Base-by-base conservation (phyloP, 2,797 vertebrate species). In the Sebastolobus alascanus region DNA sequence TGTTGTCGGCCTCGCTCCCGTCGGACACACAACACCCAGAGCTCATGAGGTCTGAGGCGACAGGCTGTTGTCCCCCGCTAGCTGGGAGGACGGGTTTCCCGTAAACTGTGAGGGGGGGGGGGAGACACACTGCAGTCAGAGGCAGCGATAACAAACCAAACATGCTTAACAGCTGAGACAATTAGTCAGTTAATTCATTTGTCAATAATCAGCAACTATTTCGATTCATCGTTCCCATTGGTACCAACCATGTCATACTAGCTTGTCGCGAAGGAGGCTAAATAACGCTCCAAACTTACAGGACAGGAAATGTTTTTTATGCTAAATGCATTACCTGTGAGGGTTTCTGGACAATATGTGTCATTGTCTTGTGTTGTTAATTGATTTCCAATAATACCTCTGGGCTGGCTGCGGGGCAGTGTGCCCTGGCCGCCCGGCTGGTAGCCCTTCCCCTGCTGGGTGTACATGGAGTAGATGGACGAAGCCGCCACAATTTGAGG, bases 381-480 rank as follows among this genome's bases (percentile, higher is more conserved):
- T 18, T 46, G 40, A 46, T 46, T 50, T 50, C 43, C 16, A 50
- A 20, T 50, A 50, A 50, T 50, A 99, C 98, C 94, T 8, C 97
- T 95, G 1, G 95, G 83, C 82, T 95, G 60, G 95, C 96, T 0
- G 94, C 96, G 96, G 0, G 96, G 95, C 86, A 98, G 85, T 0
- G 97, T 96, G 1, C 96, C 96, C 80, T 97, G 96, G 18, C 97
- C 95, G 0, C 95, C 84, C 69, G 95, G 92, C 46, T 97, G 97
- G 93, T 97, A 96, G 90, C 95, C 95, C 78, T 97, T 97, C 2
- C 96, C 97, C 59, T 97, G 97, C 67, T 98, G 96, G 0, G 98
- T 99, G 81, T 99, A 99, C 98, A 99, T 99, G 75, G 97, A 97
- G 79, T 98, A 98, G 85, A 99, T 99, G 13, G 97, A 99, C 31